Evolutionary conservation across 2,113 vertebrate genomes (phyloP).

Genomic region (Numenius arquata): DNA sequence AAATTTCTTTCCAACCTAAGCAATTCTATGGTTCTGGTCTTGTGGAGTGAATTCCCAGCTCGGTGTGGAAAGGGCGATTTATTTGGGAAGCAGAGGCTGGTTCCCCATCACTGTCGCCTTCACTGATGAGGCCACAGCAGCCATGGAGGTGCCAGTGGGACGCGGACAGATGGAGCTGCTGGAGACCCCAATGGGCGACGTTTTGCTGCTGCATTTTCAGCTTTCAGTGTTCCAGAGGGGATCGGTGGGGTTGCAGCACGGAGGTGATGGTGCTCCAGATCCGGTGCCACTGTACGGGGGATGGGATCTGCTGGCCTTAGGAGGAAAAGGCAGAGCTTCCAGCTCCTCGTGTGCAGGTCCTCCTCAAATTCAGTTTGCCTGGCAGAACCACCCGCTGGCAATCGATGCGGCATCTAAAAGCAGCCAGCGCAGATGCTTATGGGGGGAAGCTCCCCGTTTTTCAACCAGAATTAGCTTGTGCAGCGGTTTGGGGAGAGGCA

Average conservation of each 20-base stretch:
- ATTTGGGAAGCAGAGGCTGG: not conserved
- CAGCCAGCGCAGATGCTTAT: no score
- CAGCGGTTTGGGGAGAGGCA: accelerated
- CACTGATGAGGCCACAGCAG: not conserved
- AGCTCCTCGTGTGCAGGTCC: not conserved
- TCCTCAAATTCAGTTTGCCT: not conserved
- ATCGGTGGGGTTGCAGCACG: not conserved
- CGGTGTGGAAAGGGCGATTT: accelerated
- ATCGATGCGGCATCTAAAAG: accelerated
- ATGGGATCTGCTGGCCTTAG: not conserved
- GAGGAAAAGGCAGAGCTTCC: not conserved
- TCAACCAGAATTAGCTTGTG: not conserved
- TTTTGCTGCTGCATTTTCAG: not conserved
- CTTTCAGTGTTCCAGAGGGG: not conserved
- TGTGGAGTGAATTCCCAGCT: not conserved
- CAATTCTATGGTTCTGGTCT: not conserved
- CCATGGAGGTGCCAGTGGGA: not conserved
- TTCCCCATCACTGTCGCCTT: not conserved
- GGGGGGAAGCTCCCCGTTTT: not conserved
- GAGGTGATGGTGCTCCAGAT: no score
- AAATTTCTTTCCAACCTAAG: not conserved
- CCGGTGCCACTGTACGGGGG: accelerated
- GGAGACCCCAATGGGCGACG: accelerated
- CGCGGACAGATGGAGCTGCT: not conserved
- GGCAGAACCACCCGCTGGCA: not conserved